Conservation (phyloP, 1,140 invertebrate species). For the Pectinophora gossypiella region DNA sequence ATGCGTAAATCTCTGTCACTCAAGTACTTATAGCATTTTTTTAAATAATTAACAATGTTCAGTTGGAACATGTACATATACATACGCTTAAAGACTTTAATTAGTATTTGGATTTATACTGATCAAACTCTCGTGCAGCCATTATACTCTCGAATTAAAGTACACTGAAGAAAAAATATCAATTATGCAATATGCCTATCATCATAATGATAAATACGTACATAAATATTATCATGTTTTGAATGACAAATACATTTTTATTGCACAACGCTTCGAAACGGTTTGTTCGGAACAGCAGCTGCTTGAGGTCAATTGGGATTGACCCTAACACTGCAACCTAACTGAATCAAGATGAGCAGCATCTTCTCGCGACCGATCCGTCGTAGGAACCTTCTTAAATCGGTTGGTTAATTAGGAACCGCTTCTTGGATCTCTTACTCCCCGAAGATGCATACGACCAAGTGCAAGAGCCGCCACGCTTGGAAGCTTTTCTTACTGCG, state of each 20-base stretch:
- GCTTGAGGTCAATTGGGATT: conserved; percentile 60
- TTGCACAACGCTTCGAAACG: conserved; percentile 29
- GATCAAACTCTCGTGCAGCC: too few species aligned
- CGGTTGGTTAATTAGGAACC: conserved; percentile 14
- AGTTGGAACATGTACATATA: too few species aligned
- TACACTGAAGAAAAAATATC: too few species aligned
- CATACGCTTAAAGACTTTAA: too few species aligned
- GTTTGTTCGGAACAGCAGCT: conserved; percentile 47
- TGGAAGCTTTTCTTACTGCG: too few species aligned
- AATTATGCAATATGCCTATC: too few species aligned
- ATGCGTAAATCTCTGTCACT: too few species aligned
- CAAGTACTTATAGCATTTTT: too few species aligned
- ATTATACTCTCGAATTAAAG: too few species aligned
- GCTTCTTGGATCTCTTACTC: conserved; percentile 28
- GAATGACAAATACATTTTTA: not conserved
- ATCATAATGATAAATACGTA: too few species aligned
- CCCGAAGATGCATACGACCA: conserved; percentile 5
- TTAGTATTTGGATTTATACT: too few species aligned
- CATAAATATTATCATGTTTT: not conserved
- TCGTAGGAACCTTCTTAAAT: conserved; percentile 18
- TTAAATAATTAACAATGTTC: too few species aligned
- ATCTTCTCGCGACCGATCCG: conserved; percentile 14
- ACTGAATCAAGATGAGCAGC: conserved; percentile 33
- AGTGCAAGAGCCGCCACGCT: conserved; percentile 17
- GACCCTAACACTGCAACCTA: conserved; percentile 53